Base-by-base conservation (phyloP, 2,113 vertebrate genomes). In the Desmodus rotundus region DNA sequence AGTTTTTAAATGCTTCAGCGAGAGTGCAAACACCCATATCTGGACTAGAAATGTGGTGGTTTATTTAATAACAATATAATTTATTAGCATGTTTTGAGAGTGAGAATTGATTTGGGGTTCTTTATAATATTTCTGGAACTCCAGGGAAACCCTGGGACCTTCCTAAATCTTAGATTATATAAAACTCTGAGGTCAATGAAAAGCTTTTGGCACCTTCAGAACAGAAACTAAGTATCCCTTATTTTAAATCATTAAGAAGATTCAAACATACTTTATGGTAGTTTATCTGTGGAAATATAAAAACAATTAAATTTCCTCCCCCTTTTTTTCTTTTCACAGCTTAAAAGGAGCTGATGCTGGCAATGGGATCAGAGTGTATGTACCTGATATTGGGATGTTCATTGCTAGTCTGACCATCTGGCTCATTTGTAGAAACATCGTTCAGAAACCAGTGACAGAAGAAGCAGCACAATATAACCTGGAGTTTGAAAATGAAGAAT, bases 321-420 rank as follows among this genome's bases (percentile, higher is more conserved):
- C 68, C 8, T 77, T 94, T 77, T 96, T 92, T 83, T 92, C 93
- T 95, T 47, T 98, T 91, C 73, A 3, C 97, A 99, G 99, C 77
- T 99, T 99, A 97, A 99, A 99, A 74, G 99, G 99, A 85, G 99
- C 99, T 54, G 99, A 99, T 68, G 99, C 99, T 11, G 99, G 99
- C 81, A 99, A 99, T 85, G 99, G 99, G 82, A 99, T 99, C 97
- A 98, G 99, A 38, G 99, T 99, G 70, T 99, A 99, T 97, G 98
- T 99, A 89, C 99, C 99, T 11, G 99, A 99, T 94, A 99, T 99
- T 7, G 99, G 99, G 93, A 99, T 99, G 99, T 99, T 99, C 97
- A 95, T 99, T 92, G 99, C 98, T 6, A 99, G 99, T 68, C 96
- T 99, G 98, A 97, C 99, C 82, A 99, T 99, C 97, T 99, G 99